Percentiles rank a stretch among this genome's conserved stretches.
These are phyloP conservation scores for Lytechinus variegatus DNA, from an alignment of 35 echinoderm and acorn worm genomes.

Conservation along the genomic window DNA sequence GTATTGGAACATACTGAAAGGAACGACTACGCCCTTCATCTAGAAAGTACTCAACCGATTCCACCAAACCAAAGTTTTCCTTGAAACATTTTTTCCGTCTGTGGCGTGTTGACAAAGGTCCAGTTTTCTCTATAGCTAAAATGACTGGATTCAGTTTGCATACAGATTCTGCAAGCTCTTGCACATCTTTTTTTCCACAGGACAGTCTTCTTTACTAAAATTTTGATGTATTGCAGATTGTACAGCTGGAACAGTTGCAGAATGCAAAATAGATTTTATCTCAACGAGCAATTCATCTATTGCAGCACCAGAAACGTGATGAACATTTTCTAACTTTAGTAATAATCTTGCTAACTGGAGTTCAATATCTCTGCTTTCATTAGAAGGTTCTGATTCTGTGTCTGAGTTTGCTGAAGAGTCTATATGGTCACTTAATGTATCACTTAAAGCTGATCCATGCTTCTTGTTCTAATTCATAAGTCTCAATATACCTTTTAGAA, in stretches of 20 bases:
- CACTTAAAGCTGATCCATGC: neutral
- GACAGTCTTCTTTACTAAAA: conserved; percentile 49
- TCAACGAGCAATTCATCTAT: conserved; percentile 58
- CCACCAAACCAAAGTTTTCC: conserved; percentile 59
- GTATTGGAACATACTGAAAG: conserved; percentile 61
- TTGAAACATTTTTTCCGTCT: conserved; percentile 58
- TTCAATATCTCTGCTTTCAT: conserved; percentile 29
- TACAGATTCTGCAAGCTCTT: conserved; percentile 54
- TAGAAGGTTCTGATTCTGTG: neutral
- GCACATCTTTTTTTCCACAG: conserved; percentile 39
- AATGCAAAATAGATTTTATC: conserved; percentile 44
- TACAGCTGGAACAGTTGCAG: conserved; percentile 42
- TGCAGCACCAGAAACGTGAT: conserved; percentile 57
- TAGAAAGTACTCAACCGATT: conserved; percentile 64
- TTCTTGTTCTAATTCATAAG: neutral
- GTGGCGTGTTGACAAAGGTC: conserved; percentile 55
- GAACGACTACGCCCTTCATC: conserved; percentile 44
- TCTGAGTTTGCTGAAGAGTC: neutral
- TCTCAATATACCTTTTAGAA: neutral
- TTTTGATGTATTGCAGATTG: neutral
- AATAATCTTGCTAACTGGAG: conserved; percentile 53
- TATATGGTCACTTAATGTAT: neutral
- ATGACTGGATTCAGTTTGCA: conserved; percentile 23
- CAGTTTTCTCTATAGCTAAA: conserved; percentile 59
- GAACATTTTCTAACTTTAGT: conserved; percentile 59